phyloP scores from a whole-genome alignment of 2,113 vertebrate species.

The Eurypyga helias region DNA sequence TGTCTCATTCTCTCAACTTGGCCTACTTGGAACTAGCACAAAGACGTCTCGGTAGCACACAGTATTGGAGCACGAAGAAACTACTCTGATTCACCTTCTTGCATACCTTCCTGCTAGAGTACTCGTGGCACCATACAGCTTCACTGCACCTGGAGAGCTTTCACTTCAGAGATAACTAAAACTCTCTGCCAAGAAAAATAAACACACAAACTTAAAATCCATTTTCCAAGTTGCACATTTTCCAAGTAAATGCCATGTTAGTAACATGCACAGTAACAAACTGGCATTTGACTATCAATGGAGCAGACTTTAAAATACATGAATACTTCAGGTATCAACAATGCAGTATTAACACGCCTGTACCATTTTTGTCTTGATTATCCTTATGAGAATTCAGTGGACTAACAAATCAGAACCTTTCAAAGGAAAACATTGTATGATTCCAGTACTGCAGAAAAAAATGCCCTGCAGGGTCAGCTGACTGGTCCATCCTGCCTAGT shows the following conservation, averaged over 20 bases:
- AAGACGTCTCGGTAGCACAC: background rate
- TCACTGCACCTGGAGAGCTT: conserved; percentile 17
- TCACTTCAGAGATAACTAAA: conserved; percentile 14
- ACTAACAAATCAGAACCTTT: background rate
- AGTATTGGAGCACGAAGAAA: background rate
- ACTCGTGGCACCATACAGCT: background rate
- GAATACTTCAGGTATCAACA: background rate
- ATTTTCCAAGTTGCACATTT: conserved; percentile 7
- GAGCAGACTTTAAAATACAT: background rate
- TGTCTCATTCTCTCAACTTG: background rate
- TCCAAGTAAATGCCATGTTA: conserved; percentile 22
- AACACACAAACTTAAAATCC: background rate
- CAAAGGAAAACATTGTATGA: background rate
- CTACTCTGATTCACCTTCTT: background rate
- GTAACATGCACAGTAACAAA: background rate
- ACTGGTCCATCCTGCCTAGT: background rate
- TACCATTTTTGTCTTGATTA: background rate
- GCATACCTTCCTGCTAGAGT: conserved; percentile 12
- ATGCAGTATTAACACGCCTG: background rate
- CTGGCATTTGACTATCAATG: background rate
- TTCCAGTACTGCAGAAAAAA: background rate
- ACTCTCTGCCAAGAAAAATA: conserved; percentile 30
- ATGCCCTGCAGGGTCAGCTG: background rate
- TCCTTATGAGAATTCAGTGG: background rate
- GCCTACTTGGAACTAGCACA: background rate